Conservation (phyloP, 2,797 vertebrate genomes). For the Coracias cyanogaster region DNA sequence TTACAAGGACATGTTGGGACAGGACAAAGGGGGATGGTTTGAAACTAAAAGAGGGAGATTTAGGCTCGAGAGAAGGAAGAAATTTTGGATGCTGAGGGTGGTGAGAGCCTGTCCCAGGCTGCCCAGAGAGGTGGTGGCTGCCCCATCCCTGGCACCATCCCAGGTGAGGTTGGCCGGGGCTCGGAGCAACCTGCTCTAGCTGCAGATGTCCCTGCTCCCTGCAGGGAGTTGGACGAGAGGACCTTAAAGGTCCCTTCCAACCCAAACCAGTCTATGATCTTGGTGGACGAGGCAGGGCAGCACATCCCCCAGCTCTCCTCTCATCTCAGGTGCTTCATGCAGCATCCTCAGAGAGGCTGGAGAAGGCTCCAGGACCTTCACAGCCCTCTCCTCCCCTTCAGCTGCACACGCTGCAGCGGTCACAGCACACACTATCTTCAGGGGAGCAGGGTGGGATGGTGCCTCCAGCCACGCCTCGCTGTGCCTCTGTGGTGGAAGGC, state of each 20-base stretch:
- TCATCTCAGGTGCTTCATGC: not conserved
- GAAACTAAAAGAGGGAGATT: too few species aligned
- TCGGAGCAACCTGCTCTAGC: not conserved
- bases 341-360: not conserved
- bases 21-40: too few species aligned
- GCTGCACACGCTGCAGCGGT: accelerated
- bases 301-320: not conserved
- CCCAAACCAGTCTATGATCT: not conserved
- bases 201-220: too few species aligned
- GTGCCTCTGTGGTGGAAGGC: not conserved
- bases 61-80: too few species aligned
- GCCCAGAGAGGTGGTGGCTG: too few species aligned
- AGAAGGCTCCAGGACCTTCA: not conserved
- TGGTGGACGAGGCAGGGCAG: not conserved
- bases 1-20: too few species aligned
- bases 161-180: too few species aligned
- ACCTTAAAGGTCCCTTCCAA: not conserved
- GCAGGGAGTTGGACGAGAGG: not conserved
- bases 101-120: too few species aligned
- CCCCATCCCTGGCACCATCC: too few species aligned
- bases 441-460: not conserved
- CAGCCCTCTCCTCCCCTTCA: not conserved
- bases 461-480: not conserved
- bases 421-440: not conserved
- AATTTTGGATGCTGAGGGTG: too few species aligned